These are phyloP conservation scores for Pseudomyrmex gracilis DNA, from an alignment of 1,140 invertebrate genomes.

Conservation along the genomic window DNA sequence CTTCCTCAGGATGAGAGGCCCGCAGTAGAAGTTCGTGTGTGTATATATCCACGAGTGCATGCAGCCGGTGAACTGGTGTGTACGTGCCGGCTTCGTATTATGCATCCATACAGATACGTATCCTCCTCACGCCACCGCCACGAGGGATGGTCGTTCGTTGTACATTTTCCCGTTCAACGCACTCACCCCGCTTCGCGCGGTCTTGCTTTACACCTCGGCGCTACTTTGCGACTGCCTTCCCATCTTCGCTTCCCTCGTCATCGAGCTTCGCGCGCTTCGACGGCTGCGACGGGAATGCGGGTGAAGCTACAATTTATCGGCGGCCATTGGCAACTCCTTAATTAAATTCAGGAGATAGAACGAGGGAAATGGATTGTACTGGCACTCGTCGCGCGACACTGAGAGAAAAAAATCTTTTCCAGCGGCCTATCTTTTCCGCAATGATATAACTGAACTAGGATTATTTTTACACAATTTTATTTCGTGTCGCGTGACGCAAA, in stretches of 20 bases:
- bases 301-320: slow-evolving; percentile 62
- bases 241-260: slow-evolving; percentile 45
- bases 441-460: neutral
- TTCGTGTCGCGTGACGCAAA: neutral
- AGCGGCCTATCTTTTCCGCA: neutral
- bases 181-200: slow-evolving; percentile 40
- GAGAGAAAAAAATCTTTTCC: slow-evolving; percentile 22
- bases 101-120: slow-evolving; percentile 49
- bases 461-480: neutral
- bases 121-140: slow-evolving; percentile 52
- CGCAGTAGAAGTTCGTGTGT: slow-evolving; percentile 51
- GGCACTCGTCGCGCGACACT: slow-evolving; percentile 11
- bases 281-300: slow-evolving; percentile 1
- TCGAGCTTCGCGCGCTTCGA: slow-evolving; percentile 39
- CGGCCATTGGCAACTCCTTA: slow-evolving; percentile 47
- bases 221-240: slow-evolving; percentile 52
- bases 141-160: slow-evolving; percentile 69
- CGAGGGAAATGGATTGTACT: slow-evolving; percentile 51
- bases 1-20: slow-evolving; percentile 56
- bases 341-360: slow-evolving; percentile 60
- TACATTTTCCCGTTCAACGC: slow-evolving; percentile 73
- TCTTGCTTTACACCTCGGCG: slow-evolving; percentile 31
- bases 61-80: neutral
- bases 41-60: neutral
- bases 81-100: slow-evolving; percentile 46